Conservation (phyloP, 2,113 vertebrate species). For the Phalacrocorax pelagicus region DNA sequence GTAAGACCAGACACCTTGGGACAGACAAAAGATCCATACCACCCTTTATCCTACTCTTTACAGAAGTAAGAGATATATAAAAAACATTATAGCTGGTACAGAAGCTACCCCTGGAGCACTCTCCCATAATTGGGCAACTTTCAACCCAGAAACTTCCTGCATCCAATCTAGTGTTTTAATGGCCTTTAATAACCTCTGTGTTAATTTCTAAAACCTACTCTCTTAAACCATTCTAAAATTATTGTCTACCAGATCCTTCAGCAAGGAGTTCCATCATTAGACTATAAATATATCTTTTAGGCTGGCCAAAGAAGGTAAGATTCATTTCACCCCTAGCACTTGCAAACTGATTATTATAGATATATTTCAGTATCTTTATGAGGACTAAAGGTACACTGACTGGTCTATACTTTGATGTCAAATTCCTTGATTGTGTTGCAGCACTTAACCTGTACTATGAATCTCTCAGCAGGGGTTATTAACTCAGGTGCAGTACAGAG, state of each 20-base stretch:
- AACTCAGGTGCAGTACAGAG: slow-evolving; percentile 3
- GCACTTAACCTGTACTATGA: neutral
- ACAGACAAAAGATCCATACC: neutral
- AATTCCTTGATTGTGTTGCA: neutral
- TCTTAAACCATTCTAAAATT: neutral
- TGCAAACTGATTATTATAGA: neutral
- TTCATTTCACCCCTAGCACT: neutral
- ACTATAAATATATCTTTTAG: neutral
- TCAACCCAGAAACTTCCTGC: neutral
- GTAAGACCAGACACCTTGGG: neutral
- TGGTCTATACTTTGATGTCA: neutral
- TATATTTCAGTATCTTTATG: neutral
- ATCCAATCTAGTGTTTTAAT: neutral
- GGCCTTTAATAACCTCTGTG: neutral
- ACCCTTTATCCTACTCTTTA: neutral
- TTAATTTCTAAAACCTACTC: neutral
- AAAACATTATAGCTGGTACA: neutral
- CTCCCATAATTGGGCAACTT: neutral
- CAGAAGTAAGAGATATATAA: neutral
- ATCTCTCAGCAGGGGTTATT: neutral
- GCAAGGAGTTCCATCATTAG: neutral
- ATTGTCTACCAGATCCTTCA: neutral
- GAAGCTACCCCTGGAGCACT: neutral
- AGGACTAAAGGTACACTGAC: neutral
- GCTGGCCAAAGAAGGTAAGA: neutral